Base-by-base conservation (phyloP, 2,113 vertebrate species). In the Baryphthengus martii region DNA sequence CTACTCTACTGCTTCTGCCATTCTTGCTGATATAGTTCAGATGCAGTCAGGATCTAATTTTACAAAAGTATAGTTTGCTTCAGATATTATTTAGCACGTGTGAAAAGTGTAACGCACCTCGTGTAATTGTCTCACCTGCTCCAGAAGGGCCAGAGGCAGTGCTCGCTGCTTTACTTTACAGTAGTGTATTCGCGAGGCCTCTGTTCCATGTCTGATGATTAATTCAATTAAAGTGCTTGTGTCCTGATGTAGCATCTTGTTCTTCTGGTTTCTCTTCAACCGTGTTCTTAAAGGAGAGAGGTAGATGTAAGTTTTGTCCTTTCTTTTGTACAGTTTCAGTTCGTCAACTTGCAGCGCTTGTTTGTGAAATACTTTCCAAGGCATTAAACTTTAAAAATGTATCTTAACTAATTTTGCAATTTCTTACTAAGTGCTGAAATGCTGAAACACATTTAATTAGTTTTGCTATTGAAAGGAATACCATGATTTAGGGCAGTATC, bases 341-440 rank as follows among this genome's bases (percentile, higher is more conserved):
- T 89, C 8, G 26, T 23, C 0, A 1, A 8, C 31, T 83, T 59
- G 18, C 35, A 55, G 26, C 52, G 42, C 58, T 73, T 12, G 29
- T 61, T 86, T 84, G 37, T 52, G n/a, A 95, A 96, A 84, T 71
- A 18, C 35, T 94, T 92, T 88, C 56, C 67, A 74, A 90, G 47
- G n/a, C 68, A 18, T 81, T 88, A 80, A 71, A 50, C n/a, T 86
- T 93, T 17, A 8, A 66, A 93, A 93, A 81, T 31, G 8, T 78
- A 59, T 65, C 44, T 62, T 78, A 72, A 61, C 42, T 58, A 78
- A 80, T 72, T 92, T 80, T 94, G 44, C 19, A 53, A 7, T 58
- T 45, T 80, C 40, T 93, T 82, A 59, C 20, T 35, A 59, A 35
- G 59, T 33, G 18, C 19, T 61, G 49, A 63, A 75, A 53, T 75